Evolutionary conservation across 2,797 vertebrate species (phyloP).

Genomic region (Eulemur albifrons): DNA sequence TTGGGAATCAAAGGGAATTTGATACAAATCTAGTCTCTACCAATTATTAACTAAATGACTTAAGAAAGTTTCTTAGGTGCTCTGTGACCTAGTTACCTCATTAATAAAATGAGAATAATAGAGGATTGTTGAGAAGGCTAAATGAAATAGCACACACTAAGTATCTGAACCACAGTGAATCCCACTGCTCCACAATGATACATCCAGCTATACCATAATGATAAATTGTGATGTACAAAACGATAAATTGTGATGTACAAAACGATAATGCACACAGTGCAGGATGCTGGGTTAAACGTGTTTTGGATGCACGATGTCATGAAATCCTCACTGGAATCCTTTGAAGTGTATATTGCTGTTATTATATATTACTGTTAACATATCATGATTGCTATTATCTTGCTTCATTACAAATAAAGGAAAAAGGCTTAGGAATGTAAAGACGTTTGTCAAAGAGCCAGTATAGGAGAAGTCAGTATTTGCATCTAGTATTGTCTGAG

Average conservation of each 20-base stretch:
- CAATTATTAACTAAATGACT: background rate
- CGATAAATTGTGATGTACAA: too few species aligned
- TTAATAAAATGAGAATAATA: background rate
- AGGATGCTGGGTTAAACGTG: background rate
- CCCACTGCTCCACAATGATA: too few species aligned
- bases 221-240: background rate
- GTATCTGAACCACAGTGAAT: background rate
- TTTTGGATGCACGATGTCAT: background rate
- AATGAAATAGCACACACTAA: background rate
- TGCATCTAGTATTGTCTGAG: background rate
- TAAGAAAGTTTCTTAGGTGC: background rate
- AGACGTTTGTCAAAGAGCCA: background rate
- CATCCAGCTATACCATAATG: background rate
- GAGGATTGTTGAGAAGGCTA: background rate
- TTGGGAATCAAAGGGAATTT: background rate
- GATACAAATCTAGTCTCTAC: background rate
- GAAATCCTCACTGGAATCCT: background rate
- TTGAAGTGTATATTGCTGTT: background rate
- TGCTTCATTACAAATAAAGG: background rate
- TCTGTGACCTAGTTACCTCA: background rate
- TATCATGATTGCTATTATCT: background rate
- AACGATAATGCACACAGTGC: rapidly evolving
- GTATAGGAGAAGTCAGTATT: background rate
- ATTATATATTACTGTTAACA: background rate
- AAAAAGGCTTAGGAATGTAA: background rate